phyloP scores from a whole-genome alignment of 1,140 invertebrate species.

The Bilobella aurantiaca region DNA sequence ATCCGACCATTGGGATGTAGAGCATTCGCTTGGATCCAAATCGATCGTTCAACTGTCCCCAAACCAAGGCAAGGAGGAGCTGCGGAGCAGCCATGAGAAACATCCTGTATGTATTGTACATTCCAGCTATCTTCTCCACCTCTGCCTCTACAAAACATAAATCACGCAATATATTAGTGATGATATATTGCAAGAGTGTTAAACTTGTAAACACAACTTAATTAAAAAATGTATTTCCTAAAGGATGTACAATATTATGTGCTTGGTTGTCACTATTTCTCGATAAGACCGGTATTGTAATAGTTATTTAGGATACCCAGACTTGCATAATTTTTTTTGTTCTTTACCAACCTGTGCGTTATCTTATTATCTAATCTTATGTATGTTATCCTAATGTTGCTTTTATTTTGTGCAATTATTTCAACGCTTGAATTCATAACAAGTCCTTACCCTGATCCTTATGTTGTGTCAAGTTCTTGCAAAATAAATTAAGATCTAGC shows the following conservation, averaged over 20 bases:
- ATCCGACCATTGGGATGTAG: not conserved
- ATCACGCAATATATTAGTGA: not conserved
- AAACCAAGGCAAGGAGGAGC: not conserved
- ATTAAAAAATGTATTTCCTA: no score
- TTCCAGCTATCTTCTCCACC: not conserved
- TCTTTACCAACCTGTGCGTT: no score
- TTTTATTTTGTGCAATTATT: no score
- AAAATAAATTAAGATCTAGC: not conserved
- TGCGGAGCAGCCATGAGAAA: not conserved
- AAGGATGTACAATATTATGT: no score
- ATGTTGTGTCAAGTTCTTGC: not conserved
- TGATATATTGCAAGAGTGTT: no score
- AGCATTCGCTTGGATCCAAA: not conserved
- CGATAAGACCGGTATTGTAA: no score
- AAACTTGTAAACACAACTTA: no score
- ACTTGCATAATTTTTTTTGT: no score
- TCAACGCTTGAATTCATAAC: no score
- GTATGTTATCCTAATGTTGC: no score
- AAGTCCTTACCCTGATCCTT: not conserved
- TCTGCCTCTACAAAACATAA: not conserved
- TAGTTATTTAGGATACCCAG: not conserved
- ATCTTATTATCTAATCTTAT: no score
- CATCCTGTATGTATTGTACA: not conserved
- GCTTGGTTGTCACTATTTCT: no score
- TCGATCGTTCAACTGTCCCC: not conserved